Evolutionary conservation across 2,113 vertebrate genomes (phyloP).

Genomic region (Poeciliopsis prolifica): DNA sequence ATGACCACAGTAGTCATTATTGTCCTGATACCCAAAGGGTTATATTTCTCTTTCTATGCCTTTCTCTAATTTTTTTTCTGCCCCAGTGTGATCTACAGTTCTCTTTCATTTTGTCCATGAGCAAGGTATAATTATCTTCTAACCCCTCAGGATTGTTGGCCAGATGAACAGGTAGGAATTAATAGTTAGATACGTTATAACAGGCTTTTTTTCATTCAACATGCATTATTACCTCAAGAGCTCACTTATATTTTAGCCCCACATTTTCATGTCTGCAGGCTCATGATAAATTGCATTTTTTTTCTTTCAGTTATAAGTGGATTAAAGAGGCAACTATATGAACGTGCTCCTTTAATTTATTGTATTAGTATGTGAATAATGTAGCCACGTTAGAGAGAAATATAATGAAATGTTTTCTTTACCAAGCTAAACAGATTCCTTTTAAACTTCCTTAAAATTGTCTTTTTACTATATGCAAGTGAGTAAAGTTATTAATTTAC

Average conservation of each 20-base stretch:
- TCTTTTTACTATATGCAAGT: too few relatives aligned
- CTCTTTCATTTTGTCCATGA: slow-evolving; percentile 62
- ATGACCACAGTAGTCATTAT: slow-evolving; percentile 70
- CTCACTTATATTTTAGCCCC: slow-evolving; percentile 37
- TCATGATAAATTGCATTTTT: slow-evolving; percentile 45
- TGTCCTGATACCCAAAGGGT: slow-evolving; percentile 63
- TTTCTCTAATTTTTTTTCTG: slow-evolving; percentile 14
- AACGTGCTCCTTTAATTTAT: too few relatives aligned
- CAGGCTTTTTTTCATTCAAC: slow-evolving; percentile 46
- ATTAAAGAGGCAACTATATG: too few relatives aligned
- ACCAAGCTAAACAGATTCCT: too few relatives aligned
- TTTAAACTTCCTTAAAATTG: too few relatives aligned
- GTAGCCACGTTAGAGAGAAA: too few relatives aligned
- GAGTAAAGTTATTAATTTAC: too few relatives aligned
- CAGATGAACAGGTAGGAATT: slow-evolving; percentile 60
- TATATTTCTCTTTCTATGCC: slow-evolving; percentile 49
- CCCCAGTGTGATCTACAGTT: slow-evolving; percentile 18
- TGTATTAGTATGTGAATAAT: too few relatives aligned
- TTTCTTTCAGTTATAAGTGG: too few relatives aligned
- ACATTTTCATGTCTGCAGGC: slow-evolving; percentile 49
- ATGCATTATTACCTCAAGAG: slow-evolving; percentile 56
- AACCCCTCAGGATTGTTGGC: slow-evolving; percentile 62
- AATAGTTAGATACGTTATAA: slow-evolving; percentile 62
- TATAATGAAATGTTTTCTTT: too few relatives aligned
- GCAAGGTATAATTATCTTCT: slow-evolving; percentile 68